Evolutionary conservation across 2,113 vertebrate genomes (phyloP), one percentile per base, ranked within the genome.

Genomic region (Argyrosomus japonicus): DNA sequence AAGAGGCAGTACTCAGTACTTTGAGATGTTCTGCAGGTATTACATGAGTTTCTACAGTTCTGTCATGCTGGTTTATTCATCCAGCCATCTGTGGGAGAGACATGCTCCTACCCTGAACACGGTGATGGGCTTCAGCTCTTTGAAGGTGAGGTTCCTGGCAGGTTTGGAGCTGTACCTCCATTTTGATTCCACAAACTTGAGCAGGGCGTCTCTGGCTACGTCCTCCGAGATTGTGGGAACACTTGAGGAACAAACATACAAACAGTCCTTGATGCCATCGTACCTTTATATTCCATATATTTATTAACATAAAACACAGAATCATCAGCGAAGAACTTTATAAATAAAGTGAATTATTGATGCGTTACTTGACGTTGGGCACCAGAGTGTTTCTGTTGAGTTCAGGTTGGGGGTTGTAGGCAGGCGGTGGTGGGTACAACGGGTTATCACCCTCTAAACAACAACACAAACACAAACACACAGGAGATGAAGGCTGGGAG

Each of bases 151-250:
- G 89, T 96, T 93, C 2, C 93, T 88, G 0, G 95, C 96, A 0
- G 94, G 96, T 12, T 93, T 87, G 17, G 92, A 90, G 87, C 96
- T 95, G 5, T 96, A 96, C 19, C 84, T 96, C 94, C 96, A 95
- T 8, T 94, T 95, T 3, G 94, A 94, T 60, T 91, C 90, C 48
- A 96, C 92, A 13, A 96, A 96, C 86, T 89, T 89, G 23, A 97
- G 89, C 18, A 97, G 89, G 43, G 96, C 96, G 1, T 92, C 93
- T 13, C 95, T 88, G 21, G 96, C 97, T 62, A 81, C 81, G 0
- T 95, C 96, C 82, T 97, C 96, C 0, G 95, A 96, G 64, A 97
- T 89, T 0, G 58, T 64, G 0, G 96, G 95, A 17, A 96, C 63
- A 23, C 96, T 96, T 85, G 0, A 15, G 21, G 17, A 53, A n/a